Evolutionary conservation across 1,140 invertebrate species (phyloP).

Genomic region (Samia ricini): DNA sequence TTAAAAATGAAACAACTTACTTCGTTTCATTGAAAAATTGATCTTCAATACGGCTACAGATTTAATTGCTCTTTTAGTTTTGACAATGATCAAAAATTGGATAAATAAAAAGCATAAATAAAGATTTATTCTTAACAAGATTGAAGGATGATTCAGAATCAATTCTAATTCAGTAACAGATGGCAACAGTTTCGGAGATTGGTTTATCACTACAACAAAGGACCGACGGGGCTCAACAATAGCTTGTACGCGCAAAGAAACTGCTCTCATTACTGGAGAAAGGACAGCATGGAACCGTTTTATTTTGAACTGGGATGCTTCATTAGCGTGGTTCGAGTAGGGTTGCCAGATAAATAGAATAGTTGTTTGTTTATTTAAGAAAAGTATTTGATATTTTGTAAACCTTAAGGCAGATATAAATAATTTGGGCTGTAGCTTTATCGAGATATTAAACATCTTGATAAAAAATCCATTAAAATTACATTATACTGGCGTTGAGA

Average conservation of each 20-base stretch:
- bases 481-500: too few species aligned
- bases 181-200: neutral
- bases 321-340: constrained; percentile 9
- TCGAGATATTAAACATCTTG: too few species aligned
- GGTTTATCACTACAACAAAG: neutral
- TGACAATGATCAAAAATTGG: too few species aligned
- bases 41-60: too few species aligned
- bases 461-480: too few species aligned
- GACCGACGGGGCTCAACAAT: constrained; percentile 14
- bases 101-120: neutral
- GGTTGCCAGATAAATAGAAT: neutral
- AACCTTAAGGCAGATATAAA: too few species aligned
- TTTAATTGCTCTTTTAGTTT: too few species aligned
- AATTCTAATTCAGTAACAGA: neutral
- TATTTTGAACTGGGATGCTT: constrained; percentile 23
- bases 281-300: constrained; percentile 14
- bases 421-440: too few species aligned
- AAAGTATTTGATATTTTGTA: too few species aligned
- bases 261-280: constrained; percentile 24
- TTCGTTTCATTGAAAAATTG: too few species aligned
- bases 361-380: too few species aligned
- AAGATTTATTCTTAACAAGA: neutral
- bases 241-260: constrained; percentile 26
- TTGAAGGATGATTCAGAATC: neutral
- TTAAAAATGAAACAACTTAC: too few species aligned